A percentile compares a stretch with the other conserved stretches of the same genome.
Conservation (phyloP, 2,113 vertebrate species). For the Tringa solitaria region DNA sequence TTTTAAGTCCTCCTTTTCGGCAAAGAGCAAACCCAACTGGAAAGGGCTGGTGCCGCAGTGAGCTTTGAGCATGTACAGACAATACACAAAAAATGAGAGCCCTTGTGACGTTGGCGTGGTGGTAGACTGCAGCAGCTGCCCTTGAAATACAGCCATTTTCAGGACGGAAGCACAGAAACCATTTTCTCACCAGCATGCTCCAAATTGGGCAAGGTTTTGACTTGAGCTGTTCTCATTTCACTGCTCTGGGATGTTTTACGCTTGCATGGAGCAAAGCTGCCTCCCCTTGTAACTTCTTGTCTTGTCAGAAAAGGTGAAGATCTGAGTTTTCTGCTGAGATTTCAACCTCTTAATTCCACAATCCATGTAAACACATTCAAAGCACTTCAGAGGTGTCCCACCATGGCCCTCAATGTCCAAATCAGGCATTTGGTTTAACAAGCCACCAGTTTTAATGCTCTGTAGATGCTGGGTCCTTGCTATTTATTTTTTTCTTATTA, state of each 20-base stretch:
- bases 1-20: neutral
- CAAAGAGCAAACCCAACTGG: neutral
- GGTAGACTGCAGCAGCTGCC: neutral
- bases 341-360: neutral
- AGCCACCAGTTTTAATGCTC: neutral
- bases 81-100: neutral
- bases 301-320: neutral
- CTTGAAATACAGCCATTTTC: neutral
- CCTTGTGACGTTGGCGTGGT: neutral
- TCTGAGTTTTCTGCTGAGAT: neutral
- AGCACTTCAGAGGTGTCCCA: neutral
- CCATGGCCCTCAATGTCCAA: neutral
- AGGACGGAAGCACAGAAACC: constrained; percentile 10
- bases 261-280: neutral
- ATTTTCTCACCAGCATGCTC: neutral
- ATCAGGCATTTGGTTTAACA: neutral
- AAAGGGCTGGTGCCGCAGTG: neutral
- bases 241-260: neutral
- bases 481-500: neutral
- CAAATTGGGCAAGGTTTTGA: neutral
- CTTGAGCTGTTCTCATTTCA: neutral
- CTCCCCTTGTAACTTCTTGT: neutral
- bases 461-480: neutral
- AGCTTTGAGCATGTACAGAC: neutral
- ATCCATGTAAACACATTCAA: neutral